Evolutionary conservation across 2,113 vertebrate genomes (phyloP), one percentile per base, ranked within the genome.

Genomic region (Scophthalmus maximus): DNA sequence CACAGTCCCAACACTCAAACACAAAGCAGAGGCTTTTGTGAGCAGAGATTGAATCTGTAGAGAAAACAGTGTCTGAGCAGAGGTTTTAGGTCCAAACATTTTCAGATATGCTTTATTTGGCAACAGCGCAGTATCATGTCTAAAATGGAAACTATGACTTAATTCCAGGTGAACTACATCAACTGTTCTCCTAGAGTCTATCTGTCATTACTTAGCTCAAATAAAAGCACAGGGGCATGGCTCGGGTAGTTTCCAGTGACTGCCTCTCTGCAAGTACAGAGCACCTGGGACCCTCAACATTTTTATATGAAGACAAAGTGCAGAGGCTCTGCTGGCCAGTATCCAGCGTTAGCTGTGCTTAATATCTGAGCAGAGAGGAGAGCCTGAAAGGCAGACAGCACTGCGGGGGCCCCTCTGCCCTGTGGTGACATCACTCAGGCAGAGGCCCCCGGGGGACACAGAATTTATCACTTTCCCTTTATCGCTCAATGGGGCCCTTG

Each of bases 401-500:
- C 44, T 11, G 9, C 20, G 51, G 42, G 53, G 70, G 46, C 7
- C 50, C 68, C 52, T 32, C 34, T 60, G 65, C 10, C 23, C 71
- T 29, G 59, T 62, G 34, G 30, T 77, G 78, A 87, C 84, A 82
- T 84, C 74, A 83, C 38, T 62, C 34, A 32, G 6, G 9, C 53
- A 59, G 11, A 36, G n/a, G 65, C 83, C 71, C 66, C 69, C 6
- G 0, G 62, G 8, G 46, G 77, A 1, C 52, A 15, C 47, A 66
- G 10, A 38, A 75, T 90, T 75, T 68, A 90, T 81, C 61, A 71
- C 87, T 89, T 91, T 89, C 69, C 71, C 51, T 83, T 82, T 70
- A 81, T 59, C 25, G 61, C 59, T 57, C 14, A 77, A 63, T 11
- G 42, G 51, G 79, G 17, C 51, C 76, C 50, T 85, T 87, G 75